phyloP scores from a whole-genome alignment of 2,888 invertebrate species.

The Pheosia tremula region DNA sequence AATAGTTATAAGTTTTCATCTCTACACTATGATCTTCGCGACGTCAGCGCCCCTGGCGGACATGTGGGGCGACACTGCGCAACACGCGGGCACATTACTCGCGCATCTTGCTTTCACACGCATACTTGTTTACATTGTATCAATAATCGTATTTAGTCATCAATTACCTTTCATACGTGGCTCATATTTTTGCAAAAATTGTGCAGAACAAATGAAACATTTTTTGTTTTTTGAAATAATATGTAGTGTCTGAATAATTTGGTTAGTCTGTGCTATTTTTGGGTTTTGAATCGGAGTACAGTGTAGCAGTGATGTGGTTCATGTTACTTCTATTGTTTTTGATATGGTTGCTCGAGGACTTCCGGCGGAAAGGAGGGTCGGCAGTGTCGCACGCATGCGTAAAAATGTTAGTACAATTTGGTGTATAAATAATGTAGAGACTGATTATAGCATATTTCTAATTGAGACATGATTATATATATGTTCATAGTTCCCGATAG shows the following conservation, averaged over 20 bases:
- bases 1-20: slow-evolving; percentile 18
- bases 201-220: slow-evolving; percentile 2
- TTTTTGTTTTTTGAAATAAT: neutral
- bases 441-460: slow-evolving; percentile 1
- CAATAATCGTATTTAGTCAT: slow-evolving; percentile 45
- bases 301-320: slow-evolving; percentile 69
- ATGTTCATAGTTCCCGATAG: no score
- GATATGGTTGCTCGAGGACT: slow-evolving; percentile 74
- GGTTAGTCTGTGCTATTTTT: slow-evolving; percentile 37
- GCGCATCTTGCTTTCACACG: slow-evolving; percentile 55
- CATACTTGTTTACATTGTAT: slow-evolving; percentile 48
- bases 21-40: slow-evolving; percentile 44
- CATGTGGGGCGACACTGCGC: slow-evolving; percentile 27
- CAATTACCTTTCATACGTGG: slow-evolving; percentile 27
- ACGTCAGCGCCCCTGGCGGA: slow-evolving; percentile 47
- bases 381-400: slow-evolving; percentile 68
- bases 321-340: slow-evolving; percentile 70
- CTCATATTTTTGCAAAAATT: slow-evolving; percentile 17
- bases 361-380: slow-evolving; percentile 71
- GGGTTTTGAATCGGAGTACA: slow-evolving; percentile 24
- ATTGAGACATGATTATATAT: no score
- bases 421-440: slow-evolving; percentile 9
- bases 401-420: slow-evolving; percentile 69
- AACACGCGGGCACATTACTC: slow-evolving; percentile 37
- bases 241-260: slow-evolving; percentile 24